Conservation (phyloP, 2,797 vertebrate genomes). For the Sus cebifrons region DNA sequence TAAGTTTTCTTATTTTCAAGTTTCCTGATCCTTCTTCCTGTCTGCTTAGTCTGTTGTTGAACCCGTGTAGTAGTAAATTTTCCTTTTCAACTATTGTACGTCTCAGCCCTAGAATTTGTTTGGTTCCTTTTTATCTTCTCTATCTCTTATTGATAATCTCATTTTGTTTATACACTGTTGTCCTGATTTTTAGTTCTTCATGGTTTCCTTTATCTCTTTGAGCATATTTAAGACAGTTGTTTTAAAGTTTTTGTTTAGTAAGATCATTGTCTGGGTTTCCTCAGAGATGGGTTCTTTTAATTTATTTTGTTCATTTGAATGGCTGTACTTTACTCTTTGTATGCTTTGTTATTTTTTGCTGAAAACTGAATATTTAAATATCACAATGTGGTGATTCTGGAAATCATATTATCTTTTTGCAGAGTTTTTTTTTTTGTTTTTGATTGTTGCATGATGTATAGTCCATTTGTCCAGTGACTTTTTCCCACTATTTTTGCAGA, state of each 20-base stretch:
- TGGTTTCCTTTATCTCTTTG: background rate
- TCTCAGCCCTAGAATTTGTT: conserved; percentile 12
- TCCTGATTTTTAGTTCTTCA: background rate
- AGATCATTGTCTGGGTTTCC: background rate
- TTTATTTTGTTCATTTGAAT: conserved; percentile 5
- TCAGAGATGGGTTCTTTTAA: background rate
- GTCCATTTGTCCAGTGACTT: background rate
- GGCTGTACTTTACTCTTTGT: background rate
- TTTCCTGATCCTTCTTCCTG: background rate
- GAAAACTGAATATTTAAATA: background rate
- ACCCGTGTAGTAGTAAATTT: background rate
- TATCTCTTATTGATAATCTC: background rate
- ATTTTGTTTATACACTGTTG: background rate
- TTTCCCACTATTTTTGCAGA: background rate
- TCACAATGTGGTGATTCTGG: background rate
- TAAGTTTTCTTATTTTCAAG: background rate
- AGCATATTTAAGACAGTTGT: background rate
- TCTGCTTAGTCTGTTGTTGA: background rate
- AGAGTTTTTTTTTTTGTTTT: background rate
- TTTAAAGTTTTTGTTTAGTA: background rate
- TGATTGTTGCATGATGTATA: background rate
- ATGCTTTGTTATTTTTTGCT: background rate
- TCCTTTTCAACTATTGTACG: background rate
- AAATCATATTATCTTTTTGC: background rate
- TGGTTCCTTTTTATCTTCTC: background rate